These are phyloP conservation scores for Drosophila acutilabella DNA, from an alignment of 2,888 invertebrate species.

Conservation along the genomic window DNA sequence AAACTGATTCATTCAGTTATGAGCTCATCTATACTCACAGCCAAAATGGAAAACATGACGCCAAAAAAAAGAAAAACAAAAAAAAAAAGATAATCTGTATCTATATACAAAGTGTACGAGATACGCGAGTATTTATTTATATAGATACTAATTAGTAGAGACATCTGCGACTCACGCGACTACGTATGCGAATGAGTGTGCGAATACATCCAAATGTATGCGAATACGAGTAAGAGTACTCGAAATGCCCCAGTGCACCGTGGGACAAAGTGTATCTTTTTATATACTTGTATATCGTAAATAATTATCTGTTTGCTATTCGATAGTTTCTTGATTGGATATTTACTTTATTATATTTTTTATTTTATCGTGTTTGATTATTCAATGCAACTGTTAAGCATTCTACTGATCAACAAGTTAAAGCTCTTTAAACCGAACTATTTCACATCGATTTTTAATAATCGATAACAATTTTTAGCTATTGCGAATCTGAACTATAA, in stretches of 20 bases:
- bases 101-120: not conserved
- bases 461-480: no score
- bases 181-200: not conserved
- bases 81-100: conserved; percentile 8
- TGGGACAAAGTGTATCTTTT: not conserved
- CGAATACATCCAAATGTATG: not conserved
- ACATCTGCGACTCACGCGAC: conserved; percentile 12
- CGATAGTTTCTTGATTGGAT: no score
- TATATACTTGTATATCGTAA: no score
- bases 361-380: no score
- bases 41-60: conserved; percentile 16
- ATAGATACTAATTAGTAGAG: conserved; percentile 24
- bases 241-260: not conserved
- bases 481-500: no score
- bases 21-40: conserved; percentile 43
- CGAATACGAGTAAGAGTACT: conserved; percentile 3
- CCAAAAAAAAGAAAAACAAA: conserved; percentile 4
- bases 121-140: conserved; percentile 12
- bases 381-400: no score
- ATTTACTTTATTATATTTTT: no score
- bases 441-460: no score
- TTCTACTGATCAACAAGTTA: no score
- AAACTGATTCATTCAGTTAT: conserved; percentile 41
- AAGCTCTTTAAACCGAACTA: no score
- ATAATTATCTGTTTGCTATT: no score